Evolutionary conservation across 2,888 invertebrate genomes (phyloP), one percentile per base, ranked within the genome.

Genomic region (Luffia ferchaultella): DNA sequence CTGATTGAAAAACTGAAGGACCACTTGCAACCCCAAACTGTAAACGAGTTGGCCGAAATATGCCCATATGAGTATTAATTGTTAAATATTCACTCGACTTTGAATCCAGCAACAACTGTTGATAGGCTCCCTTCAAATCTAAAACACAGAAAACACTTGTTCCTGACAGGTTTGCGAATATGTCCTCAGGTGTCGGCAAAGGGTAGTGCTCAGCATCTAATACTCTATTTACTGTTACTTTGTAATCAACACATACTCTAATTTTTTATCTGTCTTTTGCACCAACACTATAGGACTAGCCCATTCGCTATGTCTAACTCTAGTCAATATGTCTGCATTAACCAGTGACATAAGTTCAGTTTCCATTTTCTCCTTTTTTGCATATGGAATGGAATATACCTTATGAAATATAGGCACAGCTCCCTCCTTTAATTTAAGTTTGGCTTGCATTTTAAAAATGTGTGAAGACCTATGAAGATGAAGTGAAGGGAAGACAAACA

Each of bases 381-480:
- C 42, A 45, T 51, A 53, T 30, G 53, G 53, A 45, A 53, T 49
- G 2, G 51, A 20, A 51, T 51, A 51, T n/a, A 50, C 46, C 19
- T 52, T 53, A 16, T 53, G 53, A 51, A 53, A 53, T 15, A 53
- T 41, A 18, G 53, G 53, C 46, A 30, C 19, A 15, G 51, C 53
- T 20, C 42, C 50, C 12, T 46, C 16, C 48, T 52, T 53, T 20
- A 44, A 20, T 18, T 20, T 20, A 48, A 43, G 16, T 16, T 43
- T n/a, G 16, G 43, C 43, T 16, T 43, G 12, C 16, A 43, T 43
- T 16, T n/a, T 16, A 5, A 16, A 5, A 43, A 43, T 9, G 16
- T 43, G 43, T 5, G 43, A 43, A 43, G 43, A 16, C 16, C 43
- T 43, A 43, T 43, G n/a, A n/a, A n/a, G n/a, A n/a, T n/a, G n/a